Conservation (phyloP, 2,888 invertebrate species). For the Hirtodrosophila duncani region DNA sequence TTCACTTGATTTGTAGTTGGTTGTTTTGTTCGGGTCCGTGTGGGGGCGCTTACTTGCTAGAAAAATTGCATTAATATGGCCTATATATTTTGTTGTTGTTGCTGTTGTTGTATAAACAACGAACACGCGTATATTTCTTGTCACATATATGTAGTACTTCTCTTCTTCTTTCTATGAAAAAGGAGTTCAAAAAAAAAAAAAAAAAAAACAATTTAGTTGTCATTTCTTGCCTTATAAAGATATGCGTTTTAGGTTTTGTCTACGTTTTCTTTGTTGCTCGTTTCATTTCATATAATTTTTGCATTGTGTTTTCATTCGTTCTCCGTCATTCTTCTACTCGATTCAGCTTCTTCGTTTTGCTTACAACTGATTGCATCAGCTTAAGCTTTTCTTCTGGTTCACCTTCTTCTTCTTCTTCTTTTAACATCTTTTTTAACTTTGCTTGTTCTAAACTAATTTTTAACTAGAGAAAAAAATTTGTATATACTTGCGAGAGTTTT, state of each 20-base stretch:
- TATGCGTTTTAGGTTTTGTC: slow-evolving; percentile 23
- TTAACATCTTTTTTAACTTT: neutral
- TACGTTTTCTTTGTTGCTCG: slow-evolving; percentile 9
- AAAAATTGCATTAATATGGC: slow-evolving; percentile 68
- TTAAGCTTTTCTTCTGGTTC: slow-evolving; percentile 4
- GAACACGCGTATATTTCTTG: slow-evolving; percentile 10
- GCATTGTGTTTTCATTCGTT: neutral
- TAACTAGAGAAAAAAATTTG: neutral
- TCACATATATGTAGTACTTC: slow-evolving; percentile 29
- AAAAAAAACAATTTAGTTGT: slow-evolving; percentile 17
- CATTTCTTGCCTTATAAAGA: slow-evolving; percentile 20
- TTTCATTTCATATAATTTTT: neutral
- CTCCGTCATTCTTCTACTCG: slow-evolving; percentile 1
- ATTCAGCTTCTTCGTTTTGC: slow-evolving; percentile 1
- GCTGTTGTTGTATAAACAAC: no score
- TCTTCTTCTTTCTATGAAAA: neutral
- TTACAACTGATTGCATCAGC: slow-evolving; percentile 48
- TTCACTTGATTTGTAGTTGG: neutral
- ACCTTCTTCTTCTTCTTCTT: neutral
- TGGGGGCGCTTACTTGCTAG: slow-evolving; percentile 55
- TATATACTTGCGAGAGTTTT: slow-evolving; percentile 1
- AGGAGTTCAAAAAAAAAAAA: slow-evolving; percentile 26
- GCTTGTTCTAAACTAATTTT: slow-evolving; percentile 4
- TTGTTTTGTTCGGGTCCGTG: slow-evolving; percentile 27
- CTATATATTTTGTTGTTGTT: slow-evolving; percentile 53